Conservation (phyloP, 2,888 invertebrate species). For the Augochlorella aurata region DNA sequence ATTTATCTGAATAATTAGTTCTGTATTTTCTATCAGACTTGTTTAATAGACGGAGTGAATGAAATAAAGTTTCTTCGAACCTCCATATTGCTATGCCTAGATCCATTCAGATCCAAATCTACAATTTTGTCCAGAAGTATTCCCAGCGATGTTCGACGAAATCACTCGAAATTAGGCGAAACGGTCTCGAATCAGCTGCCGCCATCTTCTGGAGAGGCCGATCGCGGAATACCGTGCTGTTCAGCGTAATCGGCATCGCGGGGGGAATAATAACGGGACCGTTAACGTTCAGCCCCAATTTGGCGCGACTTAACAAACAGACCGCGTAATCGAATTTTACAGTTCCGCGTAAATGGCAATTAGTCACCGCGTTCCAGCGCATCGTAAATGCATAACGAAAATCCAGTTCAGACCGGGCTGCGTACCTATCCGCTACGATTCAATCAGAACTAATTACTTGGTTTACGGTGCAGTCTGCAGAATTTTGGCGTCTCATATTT, state of each 20-base stretch:
- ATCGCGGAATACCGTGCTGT: neutral
- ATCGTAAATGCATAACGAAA: slow-evolving; percentile 45
- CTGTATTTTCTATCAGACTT: too few relatives aligned
- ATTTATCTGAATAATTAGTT: too few relatives aligned
- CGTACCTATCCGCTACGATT: slow-evolving; percentile 38
- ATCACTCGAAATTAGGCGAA: neutral
- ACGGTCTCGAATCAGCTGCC: neutral
- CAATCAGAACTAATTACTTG: slow-evolving; percentile 56
- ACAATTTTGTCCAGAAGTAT: too few relatives aligned
- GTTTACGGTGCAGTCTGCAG: slow-evolving; percentile 33
- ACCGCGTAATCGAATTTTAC: slow-evolving; percentile 45
- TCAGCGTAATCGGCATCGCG: neutral
- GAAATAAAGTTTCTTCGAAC: too few relatives aligned
- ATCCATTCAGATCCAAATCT: too few relatives aligned
- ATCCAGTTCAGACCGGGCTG: slow-evolving; percentile 14
- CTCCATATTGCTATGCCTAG: too few relatives aligned
- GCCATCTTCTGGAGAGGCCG: neutral
- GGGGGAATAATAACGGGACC: neutral
- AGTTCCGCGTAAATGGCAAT: slow-evolving; percentile 47
- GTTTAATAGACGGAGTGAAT: too few relatives aligned
- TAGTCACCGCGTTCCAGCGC: slow-evolving; percentile 29
- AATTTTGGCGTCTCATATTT: slow-evolving; percentile 39
- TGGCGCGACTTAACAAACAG: slow-evolving; percentile 45
- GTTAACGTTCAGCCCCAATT: slow-evolving; percentile 7
- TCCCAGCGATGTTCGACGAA: too few relatives aligned